These are phyloP conservation scores for Caretta caretta DNA, from an alignment of 2,113 vertebrate species.

Conservation along the genomic window DNA sequence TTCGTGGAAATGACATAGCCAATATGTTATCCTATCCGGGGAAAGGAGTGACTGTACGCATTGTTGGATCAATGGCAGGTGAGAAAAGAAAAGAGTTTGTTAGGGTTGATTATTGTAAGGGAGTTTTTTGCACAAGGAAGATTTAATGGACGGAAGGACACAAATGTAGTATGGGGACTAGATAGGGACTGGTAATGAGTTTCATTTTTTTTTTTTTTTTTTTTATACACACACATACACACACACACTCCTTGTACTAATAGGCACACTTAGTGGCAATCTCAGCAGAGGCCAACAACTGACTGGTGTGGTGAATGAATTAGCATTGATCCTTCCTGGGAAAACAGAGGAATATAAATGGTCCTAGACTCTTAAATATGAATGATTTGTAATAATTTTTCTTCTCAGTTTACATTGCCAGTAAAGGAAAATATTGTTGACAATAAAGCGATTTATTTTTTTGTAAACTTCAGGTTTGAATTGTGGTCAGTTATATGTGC, in stretches of 20 bases:
- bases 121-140: neutral
- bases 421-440: neutral
- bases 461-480: conserved; percentile 22
- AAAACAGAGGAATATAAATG: neutral
- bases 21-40: neutral
- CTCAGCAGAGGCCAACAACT: neutral
- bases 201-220: neutral
- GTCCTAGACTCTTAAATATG: conserved; percentile 53
- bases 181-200: rapidly evolving
- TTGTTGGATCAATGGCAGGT: neutral
- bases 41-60: neutral
- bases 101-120: neutral
- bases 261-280: neutral
- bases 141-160: neutral
- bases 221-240: neutral
- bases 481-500: neutral
- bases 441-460: conserved; percentile 45
- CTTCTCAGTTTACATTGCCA: conserved; percentile 3
- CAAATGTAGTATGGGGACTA: neutral
- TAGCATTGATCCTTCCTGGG: neutral
- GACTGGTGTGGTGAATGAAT: conserved; percentile 39
- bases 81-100: neutral
- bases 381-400: conserved; percentile 40
- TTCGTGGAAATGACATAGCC: neutral
- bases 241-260: neutral